Evolutionary conservation across 2,888 invertebrate genomes (phyloP).

Genomic region (Coelinius sp.): DNA sequence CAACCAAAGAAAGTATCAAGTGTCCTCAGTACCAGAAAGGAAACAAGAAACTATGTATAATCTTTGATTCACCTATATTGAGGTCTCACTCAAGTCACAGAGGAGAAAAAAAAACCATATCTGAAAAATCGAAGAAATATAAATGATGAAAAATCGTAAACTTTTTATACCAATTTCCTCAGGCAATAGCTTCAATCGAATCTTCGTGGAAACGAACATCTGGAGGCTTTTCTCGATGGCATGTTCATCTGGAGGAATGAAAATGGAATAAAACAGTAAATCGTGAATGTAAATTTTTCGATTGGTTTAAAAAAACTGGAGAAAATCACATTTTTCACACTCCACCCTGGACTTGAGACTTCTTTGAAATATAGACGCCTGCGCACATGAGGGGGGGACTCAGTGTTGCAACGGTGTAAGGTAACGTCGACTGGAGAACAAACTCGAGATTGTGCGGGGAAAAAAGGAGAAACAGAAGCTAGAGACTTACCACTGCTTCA

Average conservation of each 20-base stretch:
- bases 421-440: not conserved
- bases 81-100: too few species aligned
- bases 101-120: not conserved
- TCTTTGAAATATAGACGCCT: not conserved
- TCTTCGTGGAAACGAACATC: not conserved
- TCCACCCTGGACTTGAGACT: not conserved
- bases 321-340: not conserved
- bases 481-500: constrained; percentile 10
- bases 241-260: not conserved
- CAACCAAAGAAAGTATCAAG: not conserved
- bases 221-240: not conserved
- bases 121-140: not conserved
- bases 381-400: not conserved
- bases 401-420: not conserved
- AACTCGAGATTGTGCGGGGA: not conserved
- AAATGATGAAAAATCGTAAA: not conserved
- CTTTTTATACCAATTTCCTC: not conserved
- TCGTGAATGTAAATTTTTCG: not conserved
- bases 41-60: not conserved
- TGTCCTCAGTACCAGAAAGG: not conserved
- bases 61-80: too few species aligned
- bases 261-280: not conserved
- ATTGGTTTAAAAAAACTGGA: too few species aligned
- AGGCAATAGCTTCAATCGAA: not conserved
- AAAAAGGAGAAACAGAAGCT: not conserved